Evolutionary conservation across 2,113 vertebrate species (phyloP), one percentile per base, ranked within the genome.

Genomic region (Scolopax mira): DNA sequence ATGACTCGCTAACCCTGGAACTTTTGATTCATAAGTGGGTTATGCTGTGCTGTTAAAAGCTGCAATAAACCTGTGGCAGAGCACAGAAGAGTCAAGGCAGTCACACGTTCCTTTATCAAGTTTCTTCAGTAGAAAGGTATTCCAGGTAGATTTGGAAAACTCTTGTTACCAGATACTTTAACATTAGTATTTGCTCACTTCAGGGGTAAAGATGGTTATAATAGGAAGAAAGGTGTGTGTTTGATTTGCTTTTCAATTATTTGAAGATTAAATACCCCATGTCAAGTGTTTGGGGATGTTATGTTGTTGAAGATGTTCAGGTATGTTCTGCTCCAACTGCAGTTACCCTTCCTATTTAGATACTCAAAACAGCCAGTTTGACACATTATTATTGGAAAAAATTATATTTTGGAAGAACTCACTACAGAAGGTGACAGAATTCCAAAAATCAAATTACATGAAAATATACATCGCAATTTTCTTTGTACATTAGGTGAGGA

Each of bases 381-480:
- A 97, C 98, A 97, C 96, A 75, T 71, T 96, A 96, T 97, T 99
- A 99, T 99, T 99, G 99, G 98, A 99, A 99, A 99, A 98, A 98
- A 97, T 98, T 98, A 97, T 99, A 99, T 99, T 99, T 99, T 99
- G 98, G 98, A 99, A 99, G 99, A 99, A 99, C 98, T 99, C 98
- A 99, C 99, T 99, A 99, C 99, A 99, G 97, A 98, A 98, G 98
- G 98, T 98, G 98, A 99, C 98, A 98, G 98, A 98, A 98, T 98
- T 99, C 98, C 98, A 98, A 98, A 97, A 98, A 98, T 98, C 98
- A 98, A 98, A 99, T 99, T 99, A 99, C 99, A 99, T 99, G 98
- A 99, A 99, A 99, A 99, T 99, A 99, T 99, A 99, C 99, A 99
- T 99, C 98, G 98, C 98, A 97, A 99, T 99, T 99, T 97, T 99